Evolutionary conservation across 2,797 vertebrate genomes (phyloP).

Genomic region (Podarcis lilfordi): DNA sequence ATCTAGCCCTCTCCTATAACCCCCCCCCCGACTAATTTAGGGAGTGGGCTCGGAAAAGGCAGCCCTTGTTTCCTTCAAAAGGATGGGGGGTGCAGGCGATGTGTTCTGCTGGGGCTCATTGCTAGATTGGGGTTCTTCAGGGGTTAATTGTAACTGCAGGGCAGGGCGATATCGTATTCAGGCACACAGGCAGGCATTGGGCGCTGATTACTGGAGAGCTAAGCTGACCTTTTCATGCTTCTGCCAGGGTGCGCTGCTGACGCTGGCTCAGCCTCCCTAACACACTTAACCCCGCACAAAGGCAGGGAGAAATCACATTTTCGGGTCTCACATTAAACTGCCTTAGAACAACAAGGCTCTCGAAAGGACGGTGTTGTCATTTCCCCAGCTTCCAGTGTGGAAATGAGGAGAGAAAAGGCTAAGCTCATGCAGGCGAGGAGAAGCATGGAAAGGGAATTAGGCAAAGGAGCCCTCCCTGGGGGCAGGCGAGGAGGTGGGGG

Average conservation of each 20-base stretch:
- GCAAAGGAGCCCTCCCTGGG: background rate
- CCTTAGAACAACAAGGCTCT: constrained; percentile 56
- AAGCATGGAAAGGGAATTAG: constrained; percentile 42
- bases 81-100: background rate
- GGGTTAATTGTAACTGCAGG: constrained; percentile 63
- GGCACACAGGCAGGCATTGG: background rate
- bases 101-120: background rate
- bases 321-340: constrained; percentile 36
- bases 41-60: constrained; percentile 28
- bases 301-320: constrained; percentile 62
- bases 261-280: constrained; percentile 57
- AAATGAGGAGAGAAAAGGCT: constrained; percentile 58
- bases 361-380: constrained; percentile 59
- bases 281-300: constrained; percentile 71
- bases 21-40: background rate
- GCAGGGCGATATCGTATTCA: constrained; percentile 35
- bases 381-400: constrained; percentile 30
- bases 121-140: constrained; percentile 28
- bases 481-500: background rate
- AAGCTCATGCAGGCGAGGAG: background rate
- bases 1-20: constrained; percentile 11
- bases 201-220: constrained; percentile 17
- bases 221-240: constrained; percentile 60
- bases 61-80: constrained; percentile 26
- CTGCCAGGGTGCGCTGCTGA: constrained; percentile 19